Evolutionary conservation across 64 coral and sea anemone species (phyloP).

Genomic region (Montipora capricornis): DNA sequence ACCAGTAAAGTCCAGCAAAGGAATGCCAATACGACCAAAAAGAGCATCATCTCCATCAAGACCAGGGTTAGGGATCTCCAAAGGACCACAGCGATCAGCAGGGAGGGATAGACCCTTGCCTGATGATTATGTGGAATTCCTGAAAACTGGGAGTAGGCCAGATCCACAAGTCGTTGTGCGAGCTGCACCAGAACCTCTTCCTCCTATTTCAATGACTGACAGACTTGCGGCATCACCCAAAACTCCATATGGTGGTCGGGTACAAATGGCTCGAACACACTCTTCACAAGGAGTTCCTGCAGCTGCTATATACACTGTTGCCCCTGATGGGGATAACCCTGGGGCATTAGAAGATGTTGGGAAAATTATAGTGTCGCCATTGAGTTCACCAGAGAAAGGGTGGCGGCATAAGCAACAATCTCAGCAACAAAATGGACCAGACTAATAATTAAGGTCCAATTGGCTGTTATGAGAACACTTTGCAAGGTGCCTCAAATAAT

Average conservation of each 20-base stretch:
- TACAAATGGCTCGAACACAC: conserved; percentile 59
- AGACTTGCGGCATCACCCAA: conserved; percentile 55
- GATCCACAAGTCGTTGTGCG: conserved; percentile 92
- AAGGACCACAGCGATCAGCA: conserved; percentile 40
- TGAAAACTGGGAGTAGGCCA: conserved; percentile 84
- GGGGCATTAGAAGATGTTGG: conserved; percentile 75
- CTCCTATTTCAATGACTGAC: conserved; percentile 81
- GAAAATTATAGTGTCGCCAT: conserved; percentile 89
- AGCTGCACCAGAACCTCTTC: conserved; percentile 85
- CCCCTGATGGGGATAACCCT: conserved; percentile 23
- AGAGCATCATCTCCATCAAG: conserved; percentile 71
- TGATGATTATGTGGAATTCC: conserved; percentile 94
- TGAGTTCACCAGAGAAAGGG: conserved; percentile 93
- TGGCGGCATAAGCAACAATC: conserved; percentile 88
- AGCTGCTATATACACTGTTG: conserved; percentile 29
- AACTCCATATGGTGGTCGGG: conserved; percentile 59
- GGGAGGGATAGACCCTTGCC: conserved; percentile 66
- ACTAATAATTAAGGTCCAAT: not conserved
- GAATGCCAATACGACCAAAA: conserved; percentile 66
- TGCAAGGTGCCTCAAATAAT: not conserved
- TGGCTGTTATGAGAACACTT: not conserved
- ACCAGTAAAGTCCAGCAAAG: conserved; percentile 80
- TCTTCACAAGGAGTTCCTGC: conserved; percentile 44
- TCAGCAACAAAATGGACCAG: conserved; percentile 83
- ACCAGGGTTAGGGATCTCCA: conserved; percentile 79